Percentiles rank a stretch among this genome's conserved stretches.
Conservation (phyloP, 1,140 invertebrate genomes). For the Pantala flavescens region DNA sequence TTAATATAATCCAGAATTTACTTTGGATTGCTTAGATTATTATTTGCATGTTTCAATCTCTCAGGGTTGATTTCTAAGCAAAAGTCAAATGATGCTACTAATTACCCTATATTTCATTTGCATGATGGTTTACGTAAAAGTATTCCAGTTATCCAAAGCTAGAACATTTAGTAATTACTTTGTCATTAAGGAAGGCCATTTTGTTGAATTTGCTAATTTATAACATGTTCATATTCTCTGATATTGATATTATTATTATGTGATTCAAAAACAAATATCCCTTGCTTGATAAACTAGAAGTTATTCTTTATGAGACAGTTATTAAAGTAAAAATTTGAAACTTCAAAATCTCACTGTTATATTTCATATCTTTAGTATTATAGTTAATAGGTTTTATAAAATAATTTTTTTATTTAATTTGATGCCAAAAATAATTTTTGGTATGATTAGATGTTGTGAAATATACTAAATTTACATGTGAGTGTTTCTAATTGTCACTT, state of each 20-base stretch:
- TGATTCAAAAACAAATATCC: background rate
- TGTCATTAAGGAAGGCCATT: background rate
- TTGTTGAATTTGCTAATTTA: background rate
- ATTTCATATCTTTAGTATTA: too few relatives aligned
- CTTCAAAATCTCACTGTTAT: too few relatives aligned
- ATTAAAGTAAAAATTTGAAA: too few relatives aligned
- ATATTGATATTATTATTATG: background rate
- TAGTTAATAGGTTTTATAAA: too few relatives aligned
- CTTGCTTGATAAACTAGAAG: too few relatives aligned
- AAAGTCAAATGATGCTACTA: background rate
- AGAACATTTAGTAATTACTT: background rate
- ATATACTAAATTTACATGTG: too few relatives aligned
- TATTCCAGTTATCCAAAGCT: background rate
- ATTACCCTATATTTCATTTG: background rate
- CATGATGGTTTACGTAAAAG: background rate
- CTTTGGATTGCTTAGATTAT: background rate
- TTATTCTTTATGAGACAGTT: too few relatives aligned
- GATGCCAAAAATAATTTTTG: too few relatives aligned
- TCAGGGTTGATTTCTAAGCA: conserved; percentile 1
- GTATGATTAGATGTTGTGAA: too few relatives aligned
- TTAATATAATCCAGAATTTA: background rate
- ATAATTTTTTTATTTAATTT: too few relatives aligned
- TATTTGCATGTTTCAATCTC: conserved; percentile 3
- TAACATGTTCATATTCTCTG: background rate
- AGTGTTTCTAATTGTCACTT: too few relatives aligned